phyloP scores from a whole-genome alignment of 2,888 invertebrate genomes.

The Lasioglossum lativentre region DNA sequence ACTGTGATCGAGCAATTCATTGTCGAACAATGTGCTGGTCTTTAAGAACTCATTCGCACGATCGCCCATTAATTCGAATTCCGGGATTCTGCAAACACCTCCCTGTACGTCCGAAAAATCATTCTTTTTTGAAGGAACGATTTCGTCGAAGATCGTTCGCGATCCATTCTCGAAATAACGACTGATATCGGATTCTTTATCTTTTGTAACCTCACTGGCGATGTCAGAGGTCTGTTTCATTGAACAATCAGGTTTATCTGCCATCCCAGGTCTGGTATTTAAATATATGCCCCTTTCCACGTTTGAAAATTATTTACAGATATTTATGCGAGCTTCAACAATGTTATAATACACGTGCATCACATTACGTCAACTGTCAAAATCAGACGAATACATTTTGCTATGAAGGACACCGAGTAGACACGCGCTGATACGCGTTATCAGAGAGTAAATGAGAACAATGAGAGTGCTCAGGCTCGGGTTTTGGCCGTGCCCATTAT shows the following conservation, averaged over 20 bases:
- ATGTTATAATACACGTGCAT: constrained; percentile 5
- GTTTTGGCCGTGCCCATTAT: too few relatives aligned
- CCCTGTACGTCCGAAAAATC: constrained; percentile 61
- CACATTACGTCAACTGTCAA: constrained; percentile 36
- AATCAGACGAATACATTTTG: constrained; percentile 27
- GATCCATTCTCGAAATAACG: constrained; percentile 80
- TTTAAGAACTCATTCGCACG: constrained; percentile 61
- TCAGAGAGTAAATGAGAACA: too few relatives aligned
- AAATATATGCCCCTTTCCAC: not conserved
- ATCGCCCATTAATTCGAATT: constrained; percentile 59
- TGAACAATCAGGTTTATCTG: constrained; percentile 35
- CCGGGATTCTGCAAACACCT: constrained; percentile 23
- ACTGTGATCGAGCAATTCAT: constrained; percentile 60
- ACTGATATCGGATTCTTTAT: constrained; percentile 66
- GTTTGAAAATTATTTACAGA: constrained; percentile 18
- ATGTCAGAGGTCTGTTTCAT: constrained; percentile 7
- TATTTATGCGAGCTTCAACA: constrained; percentile 1
- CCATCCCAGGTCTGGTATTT: constrained; percentile 40
- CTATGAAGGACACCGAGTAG: not conserved
- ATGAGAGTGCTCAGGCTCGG: too few relatives aligned
- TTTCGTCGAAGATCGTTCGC: constrained; percentile 82
- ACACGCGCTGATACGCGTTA: not conserved
- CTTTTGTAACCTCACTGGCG: constrained; percentile 28
- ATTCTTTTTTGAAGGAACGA: constrained; percentile 73
- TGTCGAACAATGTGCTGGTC: constrained; percentile 12